Conservation (phyloP, 2,888 invertebrate genomes). For the Archips crataeganus region DNA sequence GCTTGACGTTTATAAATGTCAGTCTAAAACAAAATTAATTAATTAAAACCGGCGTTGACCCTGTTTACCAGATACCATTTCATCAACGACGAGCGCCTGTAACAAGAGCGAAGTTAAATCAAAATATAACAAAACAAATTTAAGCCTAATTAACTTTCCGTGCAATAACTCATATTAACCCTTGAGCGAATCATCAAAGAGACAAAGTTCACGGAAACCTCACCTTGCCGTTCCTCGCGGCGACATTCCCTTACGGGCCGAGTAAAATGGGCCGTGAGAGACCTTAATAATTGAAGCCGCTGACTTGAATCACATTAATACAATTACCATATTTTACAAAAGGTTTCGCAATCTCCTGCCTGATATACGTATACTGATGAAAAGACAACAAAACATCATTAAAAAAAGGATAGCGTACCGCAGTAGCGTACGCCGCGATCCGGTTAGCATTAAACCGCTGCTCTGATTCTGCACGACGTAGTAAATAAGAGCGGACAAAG, state of each 20-base stretch:
- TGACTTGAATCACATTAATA: slow-evolving; percentile 51
- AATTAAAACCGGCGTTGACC: slow-evolving; percentile 3
- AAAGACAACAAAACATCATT: slow-evolving; percentile 37
- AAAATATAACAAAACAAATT: slow-evolving; percentile 42
- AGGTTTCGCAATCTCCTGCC: slow-evolving; percentile 26
- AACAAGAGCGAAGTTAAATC: slow-evolving; percentile 35
- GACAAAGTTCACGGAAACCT: slow-evolving; percentile 45
- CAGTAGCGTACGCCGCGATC: slow-evolving; percentile 12
- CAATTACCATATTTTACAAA: slow-evolving; percentile 42
- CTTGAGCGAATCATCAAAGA: slow-evolving; percentile 48
- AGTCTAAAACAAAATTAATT: slow-evolving; percentile 9
- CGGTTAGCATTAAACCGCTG: slow-evolving; percentile 44
- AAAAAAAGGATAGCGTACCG: slow-evolving; percentile 20
- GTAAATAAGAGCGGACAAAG: slow-evolving; percentile 69
- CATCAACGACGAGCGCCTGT: slow-evolving; percentile 5
- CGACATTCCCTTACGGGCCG: slow-evolving; percentile 43
- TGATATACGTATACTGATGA: slow-evolving; percentile 33
- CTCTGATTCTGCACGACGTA: slow-evolving; percentile 53
- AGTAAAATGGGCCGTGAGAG: slow-evolving; percentile 43
- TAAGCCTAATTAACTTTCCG: slow-evolving; percentile 51
- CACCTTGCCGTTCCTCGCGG: slow-evolving; percentile 46
- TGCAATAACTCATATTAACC: slow-evolving; percentile 50
- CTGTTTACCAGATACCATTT: slow-evolving; percentile 12
- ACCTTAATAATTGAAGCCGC: slow-evolving; percentile 45
- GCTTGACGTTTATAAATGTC: not conserved